phyloP scores from a whole-genome alignment of 2,888 invertebrate species.

The Asteroscopus sphinx region DNA sequence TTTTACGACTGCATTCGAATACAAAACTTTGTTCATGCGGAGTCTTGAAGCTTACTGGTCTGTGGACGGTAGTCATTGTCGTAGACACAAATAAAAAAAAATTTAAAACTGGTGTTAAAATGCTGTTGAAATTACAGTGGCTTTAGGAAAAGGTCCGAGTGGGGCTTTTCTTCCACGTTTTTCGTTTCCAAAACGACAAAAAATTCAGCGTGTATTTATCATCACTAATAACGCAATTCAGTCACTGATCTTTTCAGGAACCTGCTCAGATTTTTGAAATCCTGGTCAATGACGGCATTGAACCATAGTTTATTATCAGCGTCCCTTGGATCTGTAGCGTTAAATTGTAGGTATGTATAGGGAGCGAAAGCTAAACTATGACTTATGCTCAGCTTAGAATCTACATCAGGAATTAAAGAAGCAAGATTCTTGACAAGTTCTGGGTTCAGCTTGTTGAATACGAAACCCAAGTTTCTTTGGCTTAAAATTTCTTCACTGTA shows the following conservation, averaged over 20 bases:
- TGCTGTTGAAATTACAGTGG: no score
- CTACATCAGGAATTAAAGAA: conserved; percentile 71
- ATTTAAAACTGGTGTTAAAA: no score
- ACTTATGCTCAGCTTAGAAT: conserved; percentile 73
- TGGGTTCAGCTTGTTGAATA: conserved; percentile 75
- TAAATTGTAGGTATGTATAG: conserved; percentile 71
- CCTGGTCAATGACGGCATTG: conserved; percentile 66
- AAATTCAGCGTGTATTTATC: no score
- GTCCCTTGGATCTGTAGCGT: conserved; percentile 61
- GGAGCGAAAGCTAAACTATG: conserved; percentile 80
- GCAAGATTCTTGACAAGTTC: conserved; percentile 72
- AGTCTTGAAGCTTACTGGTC: no score
- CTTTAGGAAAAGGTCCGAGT: no score
- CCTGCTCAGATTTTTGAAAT: conserved; percentile 68
- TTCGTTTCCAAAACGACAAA: no score
- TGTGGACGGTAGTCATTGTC: no score
- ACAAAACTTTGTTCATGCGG: no score
- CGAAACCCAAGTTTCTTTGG: conserved; percentile 66
- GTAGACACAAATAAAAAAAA: no score
- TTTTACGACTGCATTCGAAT: no score
- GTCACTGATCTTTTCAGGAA: conserved; percentile 72
- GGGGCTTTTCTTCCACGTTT: no score
- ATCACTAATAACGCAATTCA: conserved; percentile 59
- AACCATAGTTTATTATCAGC: conserved; percentile 73
- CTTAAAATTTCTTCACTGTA: conserved; percentile 72